Evolutionary conservation across 2,113 vertebrate species (phyloP).

Genomic region (Sapayoa aenigma): DNA sequence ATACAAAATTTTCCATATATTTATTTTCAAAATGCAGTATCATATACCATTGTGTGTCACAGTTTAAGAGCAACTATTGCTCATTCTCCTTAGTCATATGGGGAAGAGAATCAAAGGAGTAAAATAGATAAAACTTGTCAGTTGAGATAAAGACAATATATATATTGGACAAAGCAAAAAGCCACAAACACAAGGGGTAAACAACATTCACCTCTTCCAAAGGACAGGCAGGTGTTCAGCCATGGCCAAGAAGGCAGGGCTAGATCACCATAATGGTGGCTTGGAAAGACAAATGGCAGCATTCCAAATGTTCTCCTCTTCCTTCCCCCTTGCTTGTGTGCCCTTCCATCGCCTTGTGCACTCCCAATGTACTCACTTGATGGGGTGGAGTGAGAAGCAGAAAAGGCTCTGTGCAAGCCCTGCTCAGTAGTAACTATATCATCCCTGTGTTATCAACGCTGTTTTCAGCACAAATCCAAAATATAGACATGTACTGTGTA

Average conservation of each 20-base stretch:
- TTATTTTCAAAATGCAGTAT: neutral
- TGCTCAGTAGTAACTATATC: neutral
- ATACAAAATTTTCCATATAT: neutral
- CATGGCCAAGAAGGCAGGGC: neutral
- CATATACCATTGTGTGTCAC: neutral
- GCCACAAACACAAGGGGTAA: neutral
- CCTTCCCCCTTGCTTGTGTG: too few relatives aligned
- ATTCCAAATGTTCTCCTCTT: neutral
- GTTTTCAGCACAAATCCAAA: neutral
- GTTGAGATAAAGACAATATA: neutral
- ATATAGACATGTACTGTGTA: neutral
- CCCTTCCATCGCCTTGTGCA: neutral
- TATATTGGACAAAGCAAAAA: too few relatives aligned
- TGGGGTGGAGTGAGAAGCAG: neutral
- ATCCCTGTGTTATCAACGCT: neutral
- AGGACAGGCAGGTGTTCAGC: neutral
- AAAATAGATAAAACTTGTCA: neutral
- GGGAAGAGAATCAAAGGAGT: neutral
- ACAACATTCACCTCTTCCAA: neutral
- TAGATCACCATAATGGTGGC: rapidly evolving
- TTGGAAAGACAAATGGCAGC: neutral
- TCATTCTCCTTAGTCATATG: neutral
- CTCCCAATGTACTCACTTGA: neutral
- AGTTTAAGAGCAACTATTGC: neutral
- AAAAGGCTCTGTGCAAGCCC: neutral